A percentile compares a stretch with the other conserved stretches of the same genome.
phyloP scores from a whole-genome alignment of 2,888 invertebrate species.

The Macaria liturata region DNA sequence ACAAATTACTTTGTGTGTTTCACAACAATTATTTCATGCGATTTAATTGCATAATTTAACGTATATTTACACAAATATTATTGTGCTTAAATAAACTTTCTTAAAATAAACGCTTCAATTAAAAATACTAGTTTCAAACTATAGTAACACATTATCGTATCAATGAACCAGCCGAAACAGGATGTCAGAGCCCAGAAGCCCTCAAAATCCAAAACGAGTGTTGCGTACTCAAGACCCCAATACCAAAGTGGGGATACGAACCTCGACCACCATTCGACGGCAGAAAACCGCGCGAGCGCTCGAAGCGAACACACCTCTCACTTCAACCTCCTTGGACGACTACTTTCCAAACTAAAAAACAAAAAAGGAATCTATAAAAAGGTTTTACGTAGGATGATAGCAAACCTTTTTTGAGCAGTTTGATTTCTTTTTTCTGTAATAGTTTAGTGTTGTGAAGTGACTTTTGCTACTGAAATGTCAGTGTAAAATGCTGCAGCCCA shows the following conservation, averaged over 20 bases:
- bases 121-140: too few relatives aligned
- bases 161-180: conserved; percentile 25
- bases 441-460: conserved; percentile 50
- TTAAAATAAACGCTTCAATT: too few relatives aligned
- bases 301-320: conserved; percentile 22
- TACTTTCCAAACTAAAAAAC: conserved; percentile 23
- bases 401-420: conserved; percentile 7
- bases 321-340: conserved; percentile 22
- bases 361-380: conserved; percentile 1
- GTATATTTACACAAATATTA: too few relatives aligned
- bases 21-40: too few relatives aligned
- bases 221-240: conserved; percentile 31
- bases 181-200: conserved; percentile 28
- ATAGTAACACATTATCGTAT: neutral
- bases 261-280: conserved; percentile 15
- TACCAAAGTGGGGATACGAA: conserved; percentile 31
- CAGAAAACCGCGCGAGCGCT: conserved; percentile 29
- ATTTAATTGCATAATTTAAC: too few relatives aligned
- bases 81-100: too few relatives aligned
- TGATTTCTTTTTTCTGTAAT: conserved; percentile 11
- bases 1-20: too few relatives aligned
- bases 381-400: conserved; percentile 29
- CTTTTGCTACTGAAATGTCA: conserved; percentile 54
- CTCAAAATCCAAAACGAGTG: conserved; percentile 37
- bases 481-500: conserved; percentile 71